phyloP scores from a whole-genome alignment of 2,797 vertebrate species.

The Helicolenus hilgendorfi region DNA sequence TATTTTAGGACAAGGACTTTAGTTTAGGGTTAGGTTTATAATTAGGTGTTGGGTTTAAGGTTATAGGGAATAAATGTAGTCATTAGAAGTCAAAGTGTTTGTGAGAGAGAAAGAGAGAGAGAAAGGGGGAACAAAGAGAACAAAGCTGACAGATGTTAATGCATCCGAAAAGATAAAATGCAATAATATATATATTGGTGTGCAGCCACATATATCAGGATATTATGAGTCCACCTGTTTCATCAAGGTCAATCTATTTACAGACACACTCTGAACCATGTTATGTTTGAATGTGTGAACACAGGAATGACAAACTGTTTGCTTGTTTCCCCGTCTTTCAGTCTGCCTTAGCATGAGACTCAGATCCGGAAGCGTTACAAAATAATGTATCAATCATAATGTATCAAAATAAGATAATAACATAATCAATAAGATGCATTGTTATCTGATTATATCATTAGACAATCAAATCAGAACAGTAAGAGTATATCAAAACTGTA shows the following conservation, averaged over 20 bases:
- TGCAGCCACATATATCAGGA: constrained; percentile 24
- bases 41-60: background rate
- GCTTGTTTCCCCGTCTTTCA: background rate
- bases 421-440: background rate
- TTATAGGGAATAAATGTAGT: background rate
- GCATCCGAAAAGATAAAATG: background rate
- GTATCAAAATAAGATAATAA: background rate
- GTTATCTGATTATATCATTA: background rate
- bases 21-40: background rate
- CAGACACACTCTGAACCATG: background rate
- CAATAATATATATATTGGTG: background rate
- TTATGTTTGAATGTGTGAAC: background rate
- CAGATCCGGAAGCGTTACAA: background rate
- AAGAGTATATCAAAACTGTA: no score
- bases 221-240: constrained; percentile 35
- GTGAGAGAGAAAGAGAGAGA: background rate
- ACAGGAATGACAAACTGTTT: background rate
- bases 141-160: constrained; percentile 54
- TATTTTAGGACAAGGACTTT: constrained; percentile 9
- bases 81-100: background rate
- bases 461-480: no score
- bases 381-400: background rate
- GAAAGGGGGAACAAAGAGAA: background rate
- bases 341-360: background rate
- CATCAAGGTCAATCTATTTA: constrained; percentile 1